Evolutionary conservation across 2,888 invertebrate species (phyloP).

Genomic region (Lysandra coridon): DNA sequence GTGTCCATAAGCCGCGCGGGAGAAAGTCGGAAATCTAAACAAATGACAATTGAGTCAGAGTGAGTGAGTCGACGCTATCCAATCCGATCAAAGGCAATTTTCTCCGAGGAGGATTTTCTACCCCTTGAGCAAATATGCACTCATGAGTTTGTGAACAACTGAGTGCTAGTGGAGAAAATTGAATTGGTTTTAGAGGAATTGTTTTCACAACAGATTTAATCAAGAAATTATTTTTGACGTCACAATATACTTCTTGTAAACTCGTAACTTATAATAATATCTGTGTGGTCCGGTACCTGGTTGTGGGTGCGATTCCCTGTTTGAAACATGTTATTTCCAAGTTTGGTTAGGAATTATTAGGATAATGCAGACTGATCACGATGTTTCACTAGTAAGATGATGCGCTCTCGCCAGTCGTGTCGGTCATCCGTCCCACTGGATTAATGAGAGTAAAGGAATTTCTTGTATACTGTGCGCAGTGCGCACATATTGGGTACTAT

Average conservation of each 20-base stretch:
- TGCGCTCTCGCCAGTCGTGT: too few species aligned
- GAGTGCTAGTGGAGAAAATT: conserved; percentile 61
- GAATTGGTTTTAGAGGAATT: conserved; percentile 54
- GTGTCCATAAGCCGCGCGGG: conserved; percentile 28
- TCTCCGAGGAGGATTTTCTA: conserved; percentile 63
- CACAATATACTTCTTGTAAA: neutral
- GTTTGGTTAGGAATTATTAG: too few species aligned
- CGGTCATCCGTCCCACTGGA: too few species aligned
- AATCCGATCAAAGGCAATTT: conserved; percentile 68
- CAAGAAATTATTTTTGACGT: neutral
- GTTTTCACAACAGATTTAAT: conserved; percentile 11
- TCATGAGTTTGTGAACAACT: conserved; percentile 60
- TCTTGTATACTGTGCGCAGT: too few species aligned
- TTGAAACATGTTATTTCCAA: too few species aligned
- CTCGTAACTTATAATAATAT: too few species aligned
- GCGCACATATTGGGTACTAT: too few species aligned
- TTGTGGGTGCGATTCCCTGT: too few species aligned
- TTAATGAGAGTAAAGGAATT: too few species aligned
- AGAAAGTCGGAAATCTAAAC: conserved; percentile 46
- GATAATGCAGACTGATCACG: too few species aligned
- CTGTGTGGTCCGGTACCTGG: too few species aligned
- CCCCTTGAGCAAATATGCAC: conserved; percentile 67
- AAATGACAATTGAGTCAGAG: conserved; percentile 54
- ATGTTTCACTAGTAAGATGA: too few species aligned
- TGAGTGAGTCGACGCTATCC: conserved; percentile 53